Conservation (phyloP, 92 coral and sea anemone genomes). For the Umimayanthus chanpuru region DNA sequence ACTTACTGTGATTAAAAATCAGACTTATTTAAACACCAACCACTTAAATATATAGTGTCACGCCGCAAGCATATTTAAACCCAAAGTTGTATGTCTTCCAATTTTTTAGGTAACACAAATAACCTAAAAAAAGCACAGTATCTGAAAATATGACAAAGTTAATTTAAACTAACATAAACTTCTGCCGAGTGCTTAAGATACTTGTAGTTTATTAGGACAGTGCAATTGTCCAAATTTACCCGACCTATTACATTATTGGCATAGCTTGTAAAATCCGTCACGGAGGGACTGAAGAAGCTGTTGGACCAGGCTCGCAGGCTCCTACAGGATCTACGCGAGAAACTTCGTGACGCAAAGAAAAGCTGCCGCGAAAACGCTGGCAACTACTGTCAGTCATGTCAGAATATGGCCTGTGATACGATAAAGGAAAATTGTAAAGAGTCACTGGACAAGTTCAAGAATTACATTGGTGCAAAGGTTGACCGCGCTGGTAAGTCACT, state of each 20-base stretch:
- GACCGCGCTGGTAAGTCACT: slow-evolving; percentile 33
- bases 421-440: slow-evolving; percentile 17
- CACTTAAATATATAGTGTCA: no score
- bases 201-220: no score
- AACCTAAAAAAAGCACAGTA: no score
- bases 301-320: slow-evolving; percentile 42
- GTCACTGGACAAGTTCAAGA: slow-evolving; percentile 23
- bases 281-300: slow-evolving; percentile 22
- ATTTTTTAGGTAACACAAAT: no score
- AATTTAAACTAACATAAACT: no score
- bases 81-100: background rate
- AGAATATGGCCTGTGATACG: slow-evolving; percentile 29
- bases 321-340: slow-evolving; percentile 25
- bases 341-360: slow-evolving; percentile 40
- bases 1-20: no score
- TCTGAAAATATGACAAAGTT: no score
- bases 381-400: slow-evolving; percentile 38
- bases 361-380: slow-evolving; percentile 28
- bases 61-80: no score
- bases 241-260: background rate
- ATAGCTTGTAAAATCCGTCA: slow-evolving; percentile 18
- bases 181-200: background rate
- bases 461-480: slow-evolving; percentile 37
- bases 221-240: background rate
- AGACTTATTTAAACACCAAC: no score